Base-by-base conservation (phyloP, 2,888 invertebrate species). In the Cyrtodaria siliqua region DNA sequence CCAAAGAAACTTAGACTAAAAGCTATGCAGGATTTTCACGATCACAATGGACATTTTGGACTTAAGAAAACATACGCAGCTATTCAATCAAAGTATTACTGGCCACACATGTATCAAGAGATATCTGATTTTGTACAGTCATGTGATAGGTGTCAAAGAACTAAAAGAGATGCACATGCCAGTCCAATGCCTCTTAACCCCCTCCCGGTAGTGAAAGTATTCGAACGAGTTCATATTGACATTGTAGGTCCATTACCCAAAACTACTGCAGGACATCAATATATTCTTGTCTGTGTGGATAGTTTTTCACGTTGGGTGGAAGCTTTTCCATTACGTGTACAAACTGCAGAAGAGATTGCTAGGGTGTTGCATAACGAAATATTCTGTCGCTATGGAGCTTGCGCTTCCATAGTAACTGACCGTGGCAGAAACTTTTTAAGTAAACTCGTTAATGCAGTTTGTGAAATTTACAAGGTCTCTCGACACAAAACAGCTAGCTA, bases 61-160 rank as follows among this genome's bases (percentile, higher is more conserved):
- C 12, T 23, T 23, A 60, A 72, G 12, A 59, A 60, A 14, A 44
- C 38, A 2, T 53, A 23, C 44, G n/a, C 18, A 9, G 47, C 61
- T 3, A 73, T 73, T 27, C 55, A 61, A 27, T 38, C 38, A 20
- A 67, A 61, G 9, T 70, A 75, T n/a, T 80, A 66, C 33, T 83
- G 80, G 83, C 76, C 74, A n/a, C 52, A 47, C 16, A 73, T 81
- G 74, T 53, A 52, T 50, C 29, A 59, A 24, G 66, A 83, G 1
- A 66, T 78, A 1, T 1, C 27, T 24, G 24, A 69, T 20, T 71
- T 68, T 47, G 38, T 82, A 1, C 69, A 52, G 29, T 61, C 76
- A 24, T 83, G 81, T 71, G 66, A 79, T 20, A 70, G 23, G 12
- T 83, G 83, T 60, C 79, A 82, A 70, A 40, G 61, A 26, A 55